A percentile compares a stretch with the other conserved stretches of the same genome.
phyloP scores from a whole-genome alignment of 2,113 vertebrate species.

The Phylloscopus trochilus region DNA sequence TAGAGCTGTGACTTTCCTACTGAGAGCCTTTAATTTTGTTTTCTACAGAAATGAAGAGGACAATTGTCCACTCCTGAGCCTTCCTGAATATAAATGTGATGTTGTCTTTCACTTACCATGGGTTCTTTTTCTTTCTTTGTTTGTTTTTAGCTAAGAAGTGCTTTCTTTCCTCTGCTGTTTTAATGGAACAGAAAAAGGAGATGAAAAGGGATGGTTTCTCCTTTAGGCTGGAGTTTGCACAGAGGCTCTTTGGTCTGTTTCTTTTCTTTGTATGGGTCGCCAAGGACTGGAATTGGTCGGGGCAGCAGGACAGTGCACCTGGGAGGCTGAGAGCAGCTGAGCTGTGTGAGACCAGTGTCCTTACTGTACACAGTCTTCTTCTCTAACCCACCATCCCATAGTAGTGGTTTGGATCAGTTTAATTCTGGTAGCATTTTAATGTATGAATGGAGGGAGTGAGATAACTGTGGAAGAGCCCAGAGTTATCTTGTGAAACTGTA shows the following conservation, averaged over 20 bases:
- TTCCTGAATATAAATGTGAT: conserved; percentile 20
- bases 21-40: conserved; percentile 23
- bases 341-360: fast-evolving
- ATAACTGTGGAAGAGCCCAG: not conserved
- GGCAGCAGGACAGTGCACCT: not conserved
- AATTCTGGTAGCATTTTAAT: not conserved
- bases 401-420: not conserved
- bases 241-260: not conserved
- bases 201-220: not conserved
- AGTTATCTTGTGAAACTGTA: not conserved
- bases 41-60: conserved; percentile 20
- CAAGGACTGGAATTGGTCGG: fast-evolving
- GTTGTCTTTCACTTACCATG: not conserved
- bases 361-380: not conserved
- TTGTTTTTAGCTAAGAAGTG: not conserved
- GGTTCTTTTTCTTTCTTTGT: not conserved
- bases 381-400: not conserved
- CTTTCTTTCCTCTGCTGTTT: not conserved
- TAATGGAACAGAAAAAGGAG: not conserved
- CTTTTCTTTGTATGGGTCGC: fast-evolving
- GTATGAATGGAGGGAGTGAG: not conserved
- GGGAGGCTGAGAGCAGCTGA: not conserved
- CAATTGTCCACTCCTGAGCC: not conserved
- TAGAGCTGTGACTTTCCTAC: conserved; percentile 21
- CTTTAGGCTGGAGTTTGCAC: not conserved